A percentile compares a stretch with the other conserved stretches of the same genome.
Evolutionary conservation across 2,797 vertebrate species (phyloP).

Genomic region (Moxostoma hubbsi): DNA sequence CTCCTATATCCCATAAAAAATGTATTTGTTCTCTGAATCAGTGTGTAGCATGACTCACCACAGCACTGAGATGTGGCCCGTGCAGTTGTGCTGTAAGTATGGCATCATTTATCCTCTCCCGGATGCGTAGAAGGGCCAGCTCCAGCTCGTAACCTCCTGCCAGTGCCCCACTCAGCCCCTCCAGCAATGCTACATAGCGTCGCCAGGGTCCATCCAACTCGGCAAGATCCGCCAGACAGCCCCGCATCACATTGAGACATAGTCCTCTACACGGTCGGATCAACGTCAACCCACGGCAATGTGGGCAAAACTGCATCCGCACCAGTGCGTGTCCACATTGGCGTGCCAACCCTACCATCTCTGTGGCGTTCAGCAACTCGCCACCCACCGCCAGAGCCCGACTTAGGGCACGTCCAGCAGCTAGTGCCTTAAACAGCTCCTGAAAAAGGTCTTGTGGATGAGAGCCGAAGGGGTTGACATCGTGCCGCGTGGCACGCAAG

Average conservation of each 20-base stretch:
- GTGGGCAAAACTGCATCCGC: slow-evolving; percentile 90
- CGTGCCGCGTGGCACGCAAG: slow-evolving; percentile 82
- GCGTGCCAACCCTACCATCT: slow-evolving; percentile 75
- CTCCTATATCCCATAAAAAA: slow-evolving; percentile 22
- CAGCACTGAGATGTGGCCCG: slow-evolving; percentile 83
- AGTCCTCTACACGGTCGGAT: slow-evolving; percentile 86
- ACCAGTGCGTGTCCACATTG: slow-evolving; percentile 84
- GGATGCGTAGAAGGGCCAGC: slow-evolving; percentile 76
- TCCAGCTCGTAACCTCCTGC: slow-evolving; percentile 85
- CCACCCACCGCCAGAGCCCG: slow-evolving; percentile 78
- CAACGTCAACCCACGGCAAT: slow-evolving; percentile 88
- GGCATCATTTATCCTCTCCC: slow-evolving; percentile 83
- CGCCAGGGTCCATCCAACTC: slow-evolving; percentile 85
- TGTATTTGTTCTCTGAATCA: slow-evolving; percentile 16
- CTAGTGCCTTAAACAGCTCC: slow-evolving; percentile 77
- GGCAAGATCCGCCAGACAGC: slow-evolving; percentile 85
- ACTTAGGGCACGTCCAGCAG: slow-evolving; percentile 79
- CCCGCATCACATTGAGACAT: slow-evolving; percentile 88
- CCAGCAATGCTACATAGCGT: slow-evolving; percentile 80
- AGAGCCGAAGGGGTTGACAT: slow-evolving; percentile 84
- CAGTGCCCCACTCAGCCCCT: slow-evolving; percentile 80
- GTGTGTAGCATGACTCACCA: slow-evolving; percentile 73
- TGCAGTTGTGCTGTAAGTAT: slow-evolving; percentile 85
- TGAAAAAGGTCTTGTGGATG: slow-evolving; percentile 79
- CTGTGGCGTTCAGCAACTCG: slow-evolving; percentile 83